Evolutionary conservation across 2,888 invertebrate genomes (phyloP).

Genomic region (Salpingus planirostris): DNA sequence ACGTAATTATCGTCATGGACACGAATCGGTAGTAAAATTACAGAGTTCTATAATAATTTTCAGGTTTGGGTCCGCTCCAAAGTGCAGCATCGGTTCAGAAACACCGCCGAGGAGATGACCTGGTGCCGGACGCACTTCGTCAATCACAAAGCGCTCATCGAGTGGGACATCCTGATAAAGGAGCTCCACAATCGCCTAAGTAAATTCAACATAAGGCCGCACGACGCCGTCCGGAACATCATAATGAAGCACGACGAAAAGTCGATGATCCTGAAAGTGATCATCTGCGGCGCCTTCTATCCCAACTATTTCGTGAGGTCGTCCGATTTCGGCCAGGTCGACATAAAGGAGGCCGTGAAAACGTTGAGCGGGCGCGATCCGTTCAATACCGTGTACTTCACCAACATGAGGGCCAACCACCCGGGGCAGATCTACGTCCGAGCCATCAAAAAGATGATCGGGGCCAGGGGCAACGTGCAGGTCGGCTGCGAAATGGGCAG

Average conservation of each 20-base stretch:
- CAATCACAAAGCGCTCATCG: slow-evolving; percentile 61
- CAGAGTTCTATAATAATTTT: too few species aligned
- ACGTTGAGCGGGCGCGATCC: slow-evolving; percentile 67
- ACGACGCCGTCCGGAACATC: slow-evolving; percentile 40
- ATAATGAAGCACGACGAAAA: slow-evolving; percentile 45
- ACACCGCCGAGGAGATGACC: slow-evolving; percentile 17
- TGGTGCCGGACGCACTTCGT: slow-evolving; percentile 68
- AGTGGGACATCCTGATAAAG: slow-evolving; percentile 60
- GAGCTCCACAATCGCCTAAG: slow-evolving; percentile 61
- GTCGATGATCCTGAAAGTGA: slow-evolving; percentile 59
- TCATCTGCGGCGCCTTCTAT: slow-evolving; percentile 85
- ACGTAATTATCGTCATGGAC: slow-evolving; percentile 41
- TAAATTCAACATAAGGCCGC: slow-evolving; percentile 50
- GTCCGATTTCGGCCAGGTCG: slow-evolving; percentile 45
- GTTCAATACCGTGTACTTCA: slow-evolving; percentile 62
- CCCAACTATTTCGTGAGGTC: slow-evolving; percentile 76
- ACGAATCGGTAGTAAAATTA: too few species aligned
- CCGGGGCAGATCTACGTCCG: slow-evolving; percentile 62
- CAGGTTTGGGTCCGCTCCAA: slow-evolving; percentile 54
- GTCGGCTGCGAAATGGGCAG: slow-evolving; percentile 44
- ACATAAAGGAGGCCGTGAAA: slow-evolving; percentile 59
- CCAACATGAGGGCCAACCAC: slow-evolving; percentile 51
- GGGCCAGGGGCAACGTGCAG: slow-evolving; percentile 40
- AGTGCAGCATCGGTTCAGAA: slow-evolving; percentile 23
- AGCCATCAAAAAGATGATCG: slow-evolving; percentile 52